Evolutionary conservation across 2,888 invertebrate genomes (phyloP).

Genomic region (Myopa testacea): DNA sequence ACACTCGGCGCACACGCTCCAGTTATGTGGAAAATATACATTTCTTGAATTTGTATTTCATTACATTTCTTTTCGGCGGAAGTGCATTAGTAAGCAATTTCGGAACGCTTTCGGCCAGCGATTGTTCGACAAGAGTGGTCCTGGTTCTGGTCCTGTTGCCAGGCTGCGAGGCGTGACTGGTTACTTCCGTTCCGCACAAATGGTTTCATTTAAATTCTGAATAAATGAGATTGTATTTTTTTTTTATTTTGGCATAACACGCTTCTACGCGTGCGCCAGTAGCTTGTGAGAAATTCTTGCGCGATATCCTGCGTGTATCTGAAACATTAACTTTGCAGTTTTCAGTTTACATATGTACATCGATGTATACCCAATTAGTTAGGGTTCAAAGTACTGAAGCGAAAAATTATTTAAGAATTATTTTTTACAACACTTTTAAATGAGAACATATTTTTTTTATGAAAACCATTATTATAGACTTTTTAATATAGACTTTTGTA

Average conservation of each 20-base stretch:
- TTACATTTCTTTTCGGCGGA: slow-evolving; percentile 35
- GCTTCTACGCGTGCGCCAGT: slow-evolving; percentile 31
- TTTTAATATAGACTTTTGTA: too few relatives aligned
- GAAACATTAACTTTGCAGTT: neutral
- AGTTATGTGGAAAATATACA: slow-evolving; percentile 15
- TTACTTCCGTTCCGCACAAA: slow-evolving; percentile 54
- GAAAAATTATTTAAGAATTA: too few relatives aligned
- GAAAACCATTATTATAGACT: too few relatives aligned
- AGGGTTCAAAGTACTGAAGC: neutral
- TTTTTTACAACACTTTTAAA: neutral
- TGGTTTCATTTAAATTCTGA: slow-evolving; percentile 32
- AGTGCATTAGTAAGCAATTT: slow-evolving; percentile 45
- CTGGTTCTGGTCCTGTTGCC: slow-evolving; percentile 49
- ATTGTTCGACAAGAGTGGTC: slow-evolving; percentile 46
- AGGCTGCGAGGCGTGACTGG: slow-evolving; percentile 60
- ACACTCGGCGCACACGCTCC: slow-evolving; percentile 26
- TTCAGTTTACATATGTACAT: neutral
- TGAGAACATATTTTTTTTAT: neutral
- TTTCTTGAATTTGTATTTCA: neutral
- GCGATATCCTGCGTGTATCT: slow-evolving; percentile 1
- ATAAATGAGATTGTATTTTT: slow-evolving; percentile 22
- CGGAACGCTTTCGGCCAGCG: slow-evolving; percentile 23
- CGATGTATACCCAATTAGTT: too few relatives aligned
- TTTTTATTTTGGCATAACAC: slow-evolving; percentile 27
- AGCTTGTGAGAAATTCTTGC: slow-evolving; percentile 9